Evolutionary conservation across 2,888 invertebrate species (phyloP), one percentile per base, ranked within the genome.

Genomic region (Volucella bombylans): DNA sequence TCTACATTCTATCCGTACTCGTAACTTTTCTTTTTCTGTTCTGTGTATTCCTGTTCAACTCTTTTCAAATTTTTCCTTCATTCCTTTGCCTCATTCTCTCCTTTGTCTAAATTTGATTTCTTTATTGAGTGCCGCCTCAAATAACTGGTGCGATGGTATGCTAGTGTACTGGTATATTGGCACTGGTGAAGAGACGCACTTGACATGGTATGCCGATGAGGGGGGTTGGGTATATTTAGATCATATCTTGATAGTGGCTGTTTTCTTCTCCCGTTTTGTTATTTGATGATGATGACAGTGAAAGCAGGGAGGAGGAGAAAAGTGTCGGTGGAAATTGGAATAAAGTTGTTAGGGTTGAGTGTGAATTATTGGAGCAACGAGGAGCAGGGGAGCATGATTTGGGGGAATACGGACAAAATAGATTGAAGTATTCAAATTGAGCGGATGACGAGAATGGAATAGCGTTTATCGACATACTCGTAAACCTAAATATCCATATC

Each of bases 91-190:
- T 6, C 31, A 31, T 6, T 31, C 4, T 31, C 31, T 1, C 31
- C 2, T 23, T 31, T 31, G 4, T 31, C 31, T 31, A 31, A 31
- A 31, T 31, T 31, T 31, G 31, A 6, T 31, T 31, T 31, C 31
- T 31, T 79, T 72, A 78, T 82, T 67, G 67, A 78, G 47, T 72
- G 39, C 72, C 72, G 62, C 72, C 62, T 73, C 52, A 73, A 82
- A 78, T 55, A 68, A 23, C 69, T 52, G 52, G 43, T 59, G 31
- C n/a, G 8, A 39, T 50, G 55, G 18, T 31, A 6, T 31, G 6
- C 31, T 31, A 4, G 31, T 31, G 31, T 31, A 31, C 31, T 31
- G 31, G 31, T 31, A 31, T 31, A 6, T 31, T 31, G 31, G 31
- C 6, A 6, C 6, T 6, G 31, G 31, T 6, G 31, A 31, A 31